These are phyloP conservation scores for Metridium senile DNA, from an alignment of 92 coral and sea anemone species.

Conservation along the genomic window DNA sequence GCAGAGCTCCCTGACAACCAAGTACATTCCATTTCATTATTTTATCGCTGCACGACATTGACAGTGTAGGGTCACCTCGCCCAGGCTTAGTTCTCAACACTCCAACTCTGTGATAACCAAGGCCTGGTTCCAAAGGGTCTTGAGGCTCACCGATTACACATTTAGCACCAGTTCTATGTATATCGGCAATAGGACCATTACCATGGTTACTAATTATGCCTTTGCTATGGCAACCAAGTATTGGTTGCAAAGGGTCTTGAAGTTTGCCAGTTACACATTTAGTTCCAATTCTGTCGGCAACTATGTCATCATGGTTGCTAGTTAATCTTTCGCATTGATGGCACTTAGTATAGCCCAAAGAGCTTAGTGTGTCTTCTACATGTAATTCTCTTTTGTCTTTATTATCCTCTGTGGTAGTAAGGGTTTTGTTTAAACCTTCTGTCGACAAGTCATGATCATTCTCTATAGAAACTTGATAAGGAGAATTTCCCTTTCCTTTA, in stretches of 20 bases:
- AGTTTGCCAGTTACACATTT: too few relatives aligned
- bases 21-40: conserved; percentile 94
- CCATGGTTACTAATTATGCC: neutral
- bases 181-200: conserved; percentile 27
- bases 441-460: neutral
- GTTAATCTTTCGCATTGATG: too few relatives aligned
- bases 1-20: conserved; percentile 93
- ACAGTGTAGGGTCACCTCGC: conserved; percentile 93
- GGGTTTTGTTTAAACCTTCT: too few relatives aligned
- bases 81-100: conserved; percentile 95
- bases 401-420: too few relatives aligned
- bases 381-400: too few relatives aligned
- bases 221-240: neutral
- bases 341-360: too few relatives aligned
- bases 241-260: neutral
- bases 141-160: conserved; percentile 86
- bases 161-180: conserved; percentile 96
- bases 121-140: conserved; percentile 76
- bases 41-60: conserved; percentile 99
- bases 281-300: too few relatives aligned
- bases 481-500: neutral
- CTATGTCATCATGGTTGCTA: too few relatives aligned
- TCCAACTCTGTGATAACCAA: conserved; percentile 71
- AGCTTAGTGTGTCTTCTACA: too few relatives aligned
- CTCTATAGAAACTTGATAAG: neutral